phyloP scores from a whole-genome alignment of 1,140 invertebrate genomes.

The Lepidurus apus region DNA sequence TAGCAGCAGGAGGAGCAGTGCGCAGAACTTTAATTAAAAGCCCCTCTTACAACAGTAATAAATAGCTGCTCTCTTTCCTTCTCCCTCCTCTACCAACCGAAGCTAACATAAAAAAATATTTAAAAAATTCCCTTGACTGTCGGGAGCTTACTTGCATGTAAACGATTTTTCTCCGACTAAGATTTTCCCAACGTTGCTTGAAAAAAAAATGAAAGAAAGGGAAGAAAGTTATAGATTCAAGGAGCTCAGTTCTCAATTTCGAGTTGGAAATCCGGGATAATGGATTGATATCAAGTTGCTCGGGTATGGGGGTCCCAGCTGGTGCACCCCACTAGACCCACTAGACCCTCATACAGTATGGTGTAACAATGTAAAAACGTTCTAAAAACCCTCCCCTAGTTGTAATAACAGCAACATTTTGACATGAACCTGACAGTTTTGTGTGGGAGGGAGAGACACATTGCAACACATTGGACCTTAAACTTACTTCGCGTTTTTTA shows the following conservation, averaged over 20 bases:
- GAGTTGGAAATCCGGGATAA: slow-evolving; percentile 6
- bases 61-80: too few species aligned
- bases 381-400: neutral
- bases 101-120: too few species aligned
- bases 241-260: slow-evolving; percentile 18
- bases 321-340: neutral
- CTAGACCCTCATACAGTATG: too few species aligned
- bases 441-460: neutral
- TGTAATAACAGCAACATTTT: slow-evolving; percentile 11
- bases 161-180: too few species aligned
- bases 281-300: slow-evolving; percentile 10
- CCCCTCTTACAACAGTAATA: too few species aligned
- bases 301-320: neutral
- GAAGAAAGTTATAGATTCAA: neutral
- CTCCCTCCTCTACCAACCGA: too few species aligned
- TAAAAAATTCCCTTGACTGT: too few species aligned
- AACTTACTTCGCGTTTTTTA: neutral
- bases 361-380: neutral
- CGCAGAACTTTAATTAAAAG: too few species aligned
- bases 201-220: neutral
- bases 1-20: too few species aligned
- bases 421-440: neutral
- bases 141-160: too few species aligned
- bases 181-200: too few species aligned
- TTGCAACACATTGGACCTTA: neutral